Conservation (phyloP, 1,140 invertebrate genomes). For the Lasioglossum albipes region DNA sequence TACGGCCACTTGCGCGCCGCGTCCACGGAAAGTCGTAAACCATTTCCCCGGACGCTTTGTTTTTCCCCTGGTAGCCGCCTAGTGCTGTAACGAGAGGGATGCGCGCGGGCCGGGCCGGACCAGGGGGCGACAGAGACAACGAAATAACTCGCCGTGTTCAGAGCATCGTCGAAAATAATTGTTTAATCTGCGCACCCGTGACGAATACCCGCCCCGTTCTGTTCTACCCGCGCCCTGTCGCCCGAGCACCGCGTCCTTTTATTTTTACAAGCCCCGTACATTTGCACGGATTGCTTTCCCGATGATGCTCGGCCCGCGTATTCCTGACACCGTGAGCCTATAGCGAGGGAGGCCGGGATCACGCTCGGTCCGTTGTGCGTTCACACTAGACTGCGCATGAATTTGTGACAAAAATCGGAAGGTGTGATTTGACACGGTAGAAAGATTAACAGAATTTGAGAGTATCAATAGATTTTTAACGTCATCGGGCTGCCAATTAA, state of each 20-base stretch:
- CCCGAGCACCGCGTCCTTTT: not conserved
- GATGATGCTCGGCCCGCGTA: too few species aligned
- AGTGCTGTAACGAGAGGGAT: too few species aligned
- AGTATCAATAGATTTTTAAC: too few species aligned
- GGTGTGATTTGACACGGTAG: too few species aligned
- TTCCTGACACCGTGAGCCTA: too few species aligned
- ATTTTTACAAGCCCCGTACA: slow-evolving; percentile 8
- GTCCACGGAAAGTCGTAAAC: slow-evolving; percentile 59
- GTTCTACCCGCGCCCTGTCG: not conserved
- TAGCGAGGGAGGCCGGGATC: too few species aligned
- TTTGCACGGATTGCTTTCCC: slow-evolving; percentile 6
- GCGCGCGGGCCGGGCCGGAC: too few species aligned
- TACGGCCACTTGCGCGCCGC: not conserved
- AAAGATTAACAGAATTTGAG: too few species aligned
- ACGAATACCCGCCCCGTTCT: slow-evolving; percentile 11
- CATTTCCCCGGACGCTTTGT: slow-evolving; percentile 55
- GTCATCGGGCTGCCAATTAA: too few species aligned
- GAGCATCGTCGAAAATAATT: slow-evolving; percentile 49
- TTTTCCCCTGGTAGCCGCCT: slow-evolving; percentile 49
- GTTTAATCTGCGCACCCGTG: slow-evolving; percentile 36
- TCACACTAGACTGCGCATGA: too few species aligned
- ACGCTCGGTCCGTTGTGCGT: too few species aligned
- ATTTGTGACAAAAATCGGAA: too few species aligned
- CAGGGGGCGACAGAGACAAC: not conserved
- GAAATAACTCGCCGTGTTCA: slow-evolving; percentile 46